These are phyloP conservation scores for Drosophila punjabiensis DNA, from an alignment of 1,140 invertebrate species.

Conservation along the genomic window DNA sequence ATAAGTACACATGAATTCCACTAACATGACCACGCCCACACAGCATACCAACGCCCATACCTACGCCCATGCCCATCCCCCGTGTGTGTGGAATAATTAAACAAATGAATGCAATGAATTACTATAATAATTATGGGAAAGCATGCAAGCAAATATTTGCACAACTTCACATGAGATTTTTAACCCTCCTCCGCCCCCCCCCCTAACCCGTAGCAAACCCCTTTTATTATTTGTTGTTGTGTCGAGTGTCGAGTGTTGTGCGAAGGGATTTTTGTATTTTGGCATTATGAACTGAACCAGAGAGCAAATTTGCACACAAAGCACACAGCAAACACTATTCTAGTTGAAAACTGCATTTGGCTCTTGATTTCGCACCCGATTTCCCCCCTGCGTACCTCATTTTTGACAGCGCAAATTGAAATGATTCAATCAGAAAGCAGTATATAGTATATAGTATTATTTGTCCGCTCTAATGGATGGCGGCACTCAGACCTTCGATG, in stretches of 20 bases:
- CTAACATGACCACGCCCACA: conserved; percentile 42
- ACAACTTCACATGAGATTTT: conserved; percentile 46
- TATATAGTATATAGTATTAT: conserved; percentile 24
- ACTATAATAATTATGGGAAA: conserved; percentile 55
- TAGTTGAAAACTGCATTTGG: conserved; percentile 21
- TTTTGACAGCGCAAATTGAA: conserved; percentile 53
- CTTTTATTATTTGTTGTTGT: conserved; percentile 40
- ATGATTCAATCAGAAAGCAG: conserved; percentile 39
- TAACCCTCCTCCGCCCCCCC: not conserved
- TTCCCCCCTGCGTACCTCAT: conserved; percentile 42
- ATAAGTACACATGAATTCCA: conserved; percentile 60
- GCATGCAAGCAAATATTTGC: conserved; percentile 67
- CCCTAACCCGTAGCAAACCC: conserved; percentile 4
- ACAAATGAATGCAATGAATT: conserved; percentile 58
- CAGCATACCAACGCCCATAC: not conserved
- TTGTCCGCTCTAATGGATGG: conserved; percentile 39
- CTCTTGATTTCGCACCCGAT: not conserved
- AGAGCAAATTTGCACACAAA: conserved; percentile 44
- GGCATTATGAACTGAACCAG: conserved; percentile 57
- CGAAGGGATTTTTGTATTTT: conserved; percentile 72
- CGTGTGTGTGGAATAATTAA: conserved; percentile 44
- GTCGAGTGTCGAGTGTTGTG: conserved; percentile 39
- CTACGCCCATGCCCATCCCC: not conserved
- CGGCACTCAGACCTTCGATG: conserved; percentile 3
- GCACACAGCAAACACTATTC: conserved; percentile 20